Base-by-base conservation (phyloP, 2,888 invertebrate species). In the Euplagia quadripunctaria region DNA sequence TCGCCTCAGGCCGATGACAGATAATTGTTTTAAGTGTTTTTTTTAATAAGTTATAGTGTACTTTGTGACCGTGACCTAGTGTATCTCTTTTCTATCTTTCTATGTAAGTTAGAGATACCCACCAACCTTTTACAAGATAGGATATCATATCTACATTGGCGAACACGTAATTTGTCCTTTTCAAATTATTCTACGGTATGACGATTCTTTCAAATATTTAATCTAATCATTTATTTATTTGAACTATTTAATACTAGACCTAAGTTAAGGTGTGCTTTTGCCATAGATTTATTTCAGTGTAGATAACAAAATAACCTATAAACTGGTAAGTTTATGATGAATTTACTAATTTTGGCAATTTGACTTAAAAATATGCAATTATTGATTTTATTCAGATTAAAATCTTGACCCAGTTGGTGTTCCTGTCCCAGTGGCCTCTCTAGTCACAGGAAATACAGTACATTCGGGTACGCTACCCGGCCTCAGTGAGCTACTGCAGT, bases 161-260 rank as follows among this genome's bases (percentile, higher is more conserved):
- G 8, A 66, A 66, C 14, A 49, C 41, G n/a, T 41, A 17, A 64
- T 58, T 68, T 69, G 68, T 68, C 64, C 68, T 73, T 73, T 64
- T 20, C 41, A 61, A 49, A 51, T 49, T 71, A 71, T 69, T 68
- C 20, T 55, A 61, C 12, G 31, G 49, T 67, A 52, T 51, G 65
- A 71, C 64, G 46, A 72, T 66, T 63, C 66, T 66, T 69, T 52
- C 20, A 71, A 67, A 72, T 52, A 41, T 68, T 58, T 65, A 69
- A 72, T 72, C 68, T 66, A 71, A 71, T 74, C 71, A 46, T 49
- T 71, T 55, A 70, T 55, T 46, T 68, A 16, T 61, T 49, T 55
- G 66, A 66, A 6, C 42, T 70, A 73, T 67, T 51, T 17, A 41
- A n/a, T 64, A 69, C 55, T 17, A 64, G 20, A 12, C 41, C 9